Evolutionary conservation across 2,888 invertebrate species (phyloP), one percentile per base, ranked within the genome.

Genomic region (Dasypogon diadema): DNA sequence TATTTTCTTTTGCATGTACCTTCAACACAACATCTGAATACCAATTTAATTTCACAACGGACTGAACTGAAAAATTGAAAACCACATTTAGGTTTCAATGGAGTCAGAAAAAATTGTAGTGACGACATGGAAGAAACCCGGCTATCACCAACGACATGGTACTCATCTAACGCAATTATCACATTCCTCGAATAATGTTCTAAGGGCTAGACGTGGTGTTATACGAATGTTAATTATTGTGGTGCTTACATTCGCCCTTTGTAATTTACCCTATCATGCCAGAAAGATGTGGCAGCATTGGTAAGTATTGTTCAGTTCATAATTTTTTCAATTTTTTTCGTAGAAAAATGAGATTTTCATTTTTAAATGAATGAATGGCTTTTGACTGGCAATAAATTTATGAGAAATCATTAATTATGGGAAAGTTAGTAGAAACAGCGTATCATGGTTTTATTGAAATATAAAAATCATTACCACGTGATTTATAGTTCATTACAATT

Each of bases 171-270:
- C 89, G 77, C 91, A 91, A 82, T 88, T 92, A 82, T 90, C 92
- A 34, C 91, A 91, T 79, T 89, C 92, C 60, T 92, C 93, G 65
- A 92, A 91, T 80, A 93, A 93, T 83, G 92, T 93, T 10, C 85
- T 96, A 77, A 89, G 92, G 70, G 94, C 95, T 24, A 89, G 96
- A 18, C 89, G 94, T 34, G 93, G 94, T 60, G 96, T 97, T 63
- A 94, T 97, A 80, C 91, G 94, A 78, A 93, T 97, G 91, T 89
- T 97, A 80, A 93, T 97, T 78, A 92, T 94, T 26, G 93, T 97
- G 60, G 96, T 97, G 63, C 89, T 94, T 79, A 92, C 94, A 72
- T 97, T 97, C 85, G 95, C 96, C 14, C 83, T 96, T 42, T 96
- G 96, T 87, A 95, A 96, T 85, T 87, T 97, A 78, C 97, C 97